Evolutionary conservation across 2,888 invertebrate genomes (phyloP), one percentile per base, ranked within the genome.

Genomic region (Ornithoptera alexandrae): DNA sequence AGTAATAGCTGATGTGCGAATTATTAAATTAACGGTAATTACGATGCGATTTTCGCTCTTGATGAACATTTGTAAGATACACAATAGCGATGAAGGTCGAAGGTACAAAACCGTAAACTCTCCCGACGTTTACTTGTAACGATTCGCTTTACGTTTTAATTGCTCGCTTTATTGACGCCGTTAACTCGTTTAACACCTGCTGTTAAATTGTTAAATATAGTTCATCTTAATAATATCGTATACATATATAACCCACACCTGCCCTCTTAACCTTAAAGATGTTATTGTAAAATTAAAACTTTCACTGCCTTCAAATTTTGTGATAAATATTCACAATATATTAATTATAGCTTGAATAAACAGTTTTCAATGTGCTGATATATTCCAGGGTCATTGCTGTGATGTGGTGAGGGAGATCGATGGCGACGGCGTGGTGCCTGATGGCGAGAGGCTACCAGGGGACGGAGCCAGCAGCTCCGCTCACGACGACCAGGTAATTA

Each of bases 401-500:
- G 78, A 79, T n/a, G 73, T 70, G 56, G 74, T 73, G 0, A 69
- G 76, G 12, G 79, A 79, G 42, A 74, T 71, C 2, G 81, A 79
- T 15, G 92, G 92, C 36, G 94, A 94, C 76, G 87, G 93, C 57
- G 83, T 74, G 0, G 75, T 79, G 1, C 85, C 85, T 0, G 86
- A 79, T 1, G 83, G 82, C 0, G 92, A 91, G 75, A 74, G 92
- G 57, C 74, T 89, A 53, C 92, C 93, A 0, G 92, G 92, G 0
- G 93, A 93, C 68, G 92, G 92, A 0, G 90, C 92, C 68, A 92
- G 92, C 73, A 84, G 84, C 68, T 86, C 91, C 1, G 87, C 87
- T 0, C 90, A 84, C 0, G 90, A 90, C 24, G 90, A 89, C 71
- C 87, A 84, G 81, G 86, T 86, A 76, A 53, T 53, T n/a, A 15